A percentile compares a stretch with the other conserved stretches of the same genome.
Evolutionary conservation across 30 jellyfish, hydroid and myxozoan genomes (phyloP).

Genomic region (Pelagia noctiluca): DNA sequence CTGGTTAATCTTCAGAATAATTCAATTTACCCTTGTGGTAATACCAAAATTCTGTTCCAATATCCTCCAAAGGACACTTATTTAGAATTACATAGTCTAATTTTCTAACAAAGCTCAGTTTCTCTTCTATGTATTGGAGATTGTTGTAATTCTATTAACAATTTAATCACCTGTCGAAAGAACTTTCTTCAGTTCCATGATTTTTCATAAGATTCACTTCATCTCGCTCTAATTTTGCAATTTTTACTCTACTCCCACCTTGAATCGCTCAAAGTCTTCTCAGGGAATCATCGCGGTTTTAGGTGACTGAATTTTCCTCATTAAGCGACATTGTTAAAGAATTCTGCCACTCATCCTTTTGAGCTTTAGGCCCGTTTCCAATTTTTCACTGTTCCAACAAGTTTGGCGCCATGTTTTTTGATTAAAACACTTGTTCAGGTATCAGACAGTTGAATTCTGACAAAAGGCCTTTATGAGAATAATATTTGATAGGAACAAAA

Average conservation of each 20-base stretch:
- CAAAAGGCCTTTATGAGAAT: no score
- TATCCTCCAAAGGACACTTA: slow-evolving; percentile 28
- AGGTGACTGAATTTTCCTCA: slow-evolving; percentile 14
- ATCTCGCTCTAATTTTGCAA: slow-evolving; percentile 15
- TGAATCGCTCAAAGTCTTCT: slow-evolving; percentile 34
- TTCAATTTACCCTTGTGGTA: slow-evolving; percentile 7
- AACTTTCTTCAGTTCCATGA: slow-evolving; percentile 18
- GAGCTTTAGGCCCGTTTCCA: not conserved
- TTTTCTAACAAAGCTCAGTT: slow-evolving; percentile 6
- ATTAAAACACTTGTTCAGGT: no score
- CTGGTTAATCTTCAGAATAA: slow-evolving; percentile 1
- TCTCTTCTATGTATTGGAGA: slow-evolving; percentile 27
- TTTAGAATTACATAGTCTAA: slow-evolving; percentile 30
- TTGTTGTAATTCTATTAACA: not conserved
- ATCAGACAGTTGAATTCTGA: no score
- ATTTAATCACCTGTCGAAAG: slow-evolving; percentile 1
- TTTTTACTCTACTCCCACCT: slow-evolving; percentile 20
- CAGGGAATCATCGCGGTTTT: slow-evolving; percentile 17
- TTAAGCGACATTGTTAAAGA: not conserved
- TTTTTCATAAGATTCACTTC: not conserved
- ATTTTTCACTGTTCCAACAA: not conserved
- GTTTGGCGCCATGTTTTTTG: slow-evolving; percentile 59
- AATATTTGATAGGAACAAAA: no score
- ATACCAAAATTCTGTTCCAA: slow-evolving; percentile 17
- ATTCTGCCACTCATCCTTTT: not conserved